Evolutionary conservation across 2,888 invertebrate species (phyloP).

Genomic region (Latrodectus elegans): DNA sequence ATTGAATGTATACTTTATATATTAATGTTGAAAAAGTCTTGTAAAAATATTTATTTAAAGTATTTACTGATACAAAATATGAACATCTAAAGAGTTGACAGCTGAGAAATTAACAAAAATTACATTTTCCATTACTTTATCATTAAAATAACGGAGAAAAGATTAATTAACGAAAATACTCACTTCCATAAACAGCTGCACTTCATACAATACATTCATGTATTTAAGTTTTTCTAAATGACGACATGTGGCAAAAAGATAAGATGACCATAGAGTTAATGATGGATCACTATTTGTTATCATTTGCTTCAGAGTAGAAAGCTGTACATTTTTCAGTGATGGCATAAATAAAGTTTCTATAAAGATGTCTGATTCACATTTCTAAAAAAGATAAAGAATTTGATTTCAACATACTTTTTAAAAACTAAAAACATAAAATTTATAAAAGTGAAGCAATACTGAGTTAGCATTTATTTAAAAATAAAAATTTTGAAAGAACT

Average conservation of each 20-base stretch:
- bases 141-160: no score
- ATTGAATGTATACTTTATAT: no score
- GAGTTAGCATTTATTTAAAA: no score
- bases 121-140: no score
- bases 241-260: constrained; percentile 74
- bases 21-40: no score
- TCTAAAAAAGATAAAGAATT: constrained; percentile 34
- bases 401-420: not conserved
- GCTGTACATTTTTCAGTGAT: constrained; percentile 71
- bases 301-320: constrained; percentile 40
- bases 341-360: constrained; percentile 74
- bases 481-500: no score
- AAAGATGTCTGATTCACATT: constrained; percentile 73
- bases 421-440: not conserved
- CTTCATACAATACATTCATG: constrained; percentile 74
- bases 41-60: no score
- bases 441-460: no score
- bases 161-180: not conserved
- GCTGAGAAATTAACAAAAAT: no score
- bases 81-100: no score
- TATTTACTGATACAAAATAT: no score
- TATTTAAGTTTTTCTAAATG: constrained; percentile 73
- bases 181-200: constrained; percentile 76
- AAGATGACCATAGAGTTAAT: constrained; percentile 73
- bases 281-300: constrained; percentile 73